Percentiles rank a stretch among this genome's conserved stretches.
Evolutionary conservation across 2,113 vertebrate genomes (phyloP).

Genomic region (Melanotaenia duboulayi): DNA sequence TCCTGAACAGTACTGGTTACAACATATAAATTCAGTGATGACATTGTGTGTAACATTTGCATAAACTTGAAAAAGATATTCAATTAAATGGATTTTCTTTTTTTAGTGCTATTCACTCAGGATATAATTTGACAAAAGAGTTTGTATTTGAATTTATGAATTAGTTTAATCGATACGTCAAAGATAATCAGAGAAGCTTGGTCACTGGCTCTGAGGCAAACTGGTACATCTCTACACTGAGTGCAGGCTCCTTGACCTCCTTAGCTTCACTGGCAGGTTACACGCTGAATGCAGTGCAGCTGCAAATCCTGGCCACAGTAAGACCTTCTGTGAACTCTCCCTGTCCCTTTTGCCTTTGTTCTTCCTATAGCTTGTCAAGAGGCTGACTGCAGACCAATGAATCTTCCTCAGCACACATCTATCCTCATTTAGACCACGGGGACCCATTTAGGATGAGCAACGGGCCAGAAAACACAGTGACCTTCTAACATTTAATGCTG

Average conservation of each 20-base stretch:
- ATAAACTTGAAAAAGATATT: no score
- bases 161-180: constrained; percentile 20
- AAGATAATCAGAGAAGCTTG: constrained; percentile 36
- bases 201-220: constrained; percentile 8
- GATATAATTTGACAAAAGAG: background rate
- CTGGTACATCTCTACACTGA: constrained; percentile 44
- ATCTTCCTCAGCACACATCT: constrained; percentile 64
- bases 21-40: background rate
- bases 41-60: no score
- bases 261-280: constrained; percentile 29
- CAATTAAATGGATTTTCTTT: no score
- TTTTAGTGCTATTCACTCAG: background rate
- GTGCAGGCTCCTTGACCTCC: constrained; percentile 37
- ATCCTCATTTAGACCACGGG: constrained; percentile 71
- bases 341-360: constrained; percentile 59
- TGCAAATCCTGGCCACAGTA: constrained; percentile 42
- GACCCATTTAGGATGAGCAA: constrained; percentile 71
- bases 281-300: constrained; percentile 19
- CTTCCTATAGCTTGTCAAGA: constrained; percentile 29
- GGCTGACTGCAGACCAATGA: constrained; percentile 54
- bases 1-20: background rate
- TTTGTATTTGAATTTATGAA: background rate
- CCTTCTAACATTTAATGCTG: constrained; percentile 72
- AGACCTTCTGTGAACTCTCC: constrained; percentile 27
- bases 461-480: constrained; percentile 73